Evolutionary conservation across 2,113 vertebrate species (phyloP).

Genomic region (Paralichthys olivaceus): DNA sequence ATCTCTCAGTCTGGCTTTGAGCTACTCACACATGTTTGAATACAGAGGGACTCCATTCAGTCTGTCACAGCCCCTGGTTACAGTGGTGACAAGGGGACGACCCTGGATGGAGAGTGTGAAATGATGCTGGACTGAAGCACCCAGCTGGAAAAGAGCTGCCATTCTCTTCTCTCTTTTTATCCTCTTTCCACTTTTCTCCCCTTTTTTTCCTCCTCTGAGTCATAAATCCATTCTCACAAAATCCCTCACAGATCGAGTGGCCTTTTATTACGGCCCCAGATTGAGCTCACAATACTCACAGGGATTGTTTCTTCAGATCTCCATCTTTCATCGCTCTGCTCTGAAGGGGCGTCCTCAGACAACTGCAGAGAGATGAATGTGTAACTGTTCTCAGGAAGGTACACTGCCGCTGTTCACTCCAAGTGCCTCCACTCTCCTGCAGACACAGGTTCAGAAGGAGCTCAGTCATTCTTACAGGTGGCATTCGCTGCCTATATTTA

Average conservation of each 20-base stretch:
- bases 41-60: constrained; percentile 53
- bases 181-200: constrained; percentile 17
- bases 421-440: constrained; percentile 5
- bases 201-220: constrained; percentile 59
- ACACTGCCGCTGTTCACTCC: constrained; percentile 25
- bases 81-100: constrained; percentile 62
- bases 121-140: constrained; percentile 62
- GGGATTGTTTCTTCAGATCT: constrained; percentile 67
- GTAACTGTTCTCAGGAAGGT: constrained; percentile 31
- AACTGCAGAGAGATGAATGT: constrained; percentile 52
- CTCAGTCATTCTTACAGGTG: not conserved
- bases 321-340: constrained; percentile 31
- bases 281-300: constrained; percentile 54
- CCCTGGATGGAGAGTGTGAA: constrained; percentile 67
- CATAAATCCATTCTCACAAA: constrained; percentile 66
- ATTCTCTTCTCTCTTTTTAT: constrained; percentile 41
- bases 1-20: constrained; percentile 15
- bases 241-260: constrained; percentile 63
- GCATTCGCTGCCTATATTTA: not conserved
- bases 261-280: constrained; percentile 64
- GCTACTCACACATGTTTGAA: constrained; percentile 29
- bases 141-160: constrained; percentile 58
- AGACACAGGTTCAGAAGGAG: constrained; percentile 13
- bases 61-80: constrained; percentile 31
- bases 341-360: constrained; percentile 40